These are phyloP conservation scores for Aegypius monachus DNA, from an alignment of 2,113 vertebrate species.

Conservation along the genomic window DNA sequence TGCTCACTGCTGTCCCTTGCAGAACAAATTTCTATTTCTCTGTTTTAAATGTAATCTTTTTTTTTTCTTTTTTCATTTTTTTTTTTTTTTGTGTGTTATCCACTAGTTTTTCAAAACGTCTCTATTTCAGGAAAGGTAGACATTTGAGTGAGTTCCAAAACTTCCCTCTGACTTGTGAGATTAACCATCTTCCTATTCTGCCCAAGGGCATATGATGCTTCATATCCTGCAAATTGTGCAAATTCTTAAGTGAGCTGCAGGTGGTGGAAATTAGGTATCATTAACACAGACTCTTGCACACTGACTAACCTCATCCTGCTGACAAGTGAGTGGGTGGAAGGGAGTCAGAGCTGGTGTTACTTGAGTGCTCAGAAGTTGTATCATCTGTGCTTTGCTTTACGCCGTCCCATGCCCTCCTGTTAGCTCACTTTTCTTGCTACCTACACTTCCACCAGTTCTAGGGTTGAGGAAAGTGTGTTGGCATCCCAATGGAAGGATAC, in stretches of 20 bases:
- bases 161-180: neutral
- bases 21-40: neutral
- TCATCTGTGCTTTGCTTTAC: neutral
- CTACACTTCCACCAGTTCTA: neutral
- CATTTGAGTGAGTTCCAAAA: neutral
- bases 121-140: neutral
- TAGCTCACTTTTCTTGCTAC: neutral
- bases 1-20: neutral
- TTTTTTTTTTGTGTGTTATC: neutral
- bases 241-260: neutral
- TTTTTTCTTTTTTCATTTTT: neutral
- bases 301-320: neutral
- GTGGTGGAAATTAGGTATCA: neutral
- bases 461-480: neutral
- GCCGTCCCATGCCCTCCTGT: neutral
- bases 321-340: neutral
- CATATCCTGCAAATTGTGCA: neutral
- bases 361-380: neutral
- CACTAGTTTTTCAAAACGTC: neutral
- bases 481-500: accelerated
- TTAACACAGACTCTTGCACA: neutral
- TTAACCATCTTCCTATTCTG: neutral
- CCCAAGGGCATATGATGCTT: neutral
- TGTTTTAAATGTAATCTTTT: neutral
- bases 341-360: neutral